Conservation (phyloP, 2,113 vertebrate genomes). For the Callionymus lyra region DNA sequence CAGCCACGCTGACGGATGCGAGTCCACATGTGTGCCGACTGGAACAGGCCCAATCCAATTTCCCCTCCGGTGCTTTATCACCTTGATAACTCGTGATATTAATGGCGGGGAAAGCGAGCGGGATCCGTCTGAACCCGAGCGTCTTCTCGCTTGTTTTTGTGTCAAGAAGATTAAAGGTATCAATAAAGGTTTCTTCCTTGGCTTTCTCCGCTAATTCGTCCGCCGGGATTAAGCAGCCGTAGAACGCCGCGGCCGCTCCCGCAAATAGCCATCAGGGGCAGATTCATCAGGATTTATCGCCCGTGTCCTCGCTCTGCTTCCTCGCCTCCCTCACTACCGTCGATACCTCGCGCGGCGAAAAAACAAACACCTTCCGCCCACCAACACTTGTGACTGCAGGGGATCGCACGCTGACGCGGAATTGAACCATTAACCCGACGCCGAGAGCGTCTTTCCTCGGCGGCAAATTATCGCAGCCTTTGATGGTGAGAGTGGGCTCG, state of each 20-base stretch:
- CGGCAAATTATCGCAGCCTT: slow-evolving; percentile 28
- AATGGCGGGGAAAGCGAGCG: slow-evolving; percentile 6
- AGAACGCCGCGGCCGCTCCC: slow-evolving; percentile 3
- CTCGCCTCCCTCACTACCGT: neutral
- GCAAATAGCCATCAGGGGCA: slow-evolving; percentile 2
- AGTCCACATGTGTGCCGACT: slow-evolving; percentile 12
- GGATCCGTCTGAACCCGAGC: slow-evolving; percentile 5
- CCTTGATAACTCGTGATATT: slow-evolving; percentile 35
- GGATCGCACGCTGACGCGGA: slow-evolving; percentile 12
- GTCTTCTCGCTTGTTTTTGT: slow-evolving; percentile 18
- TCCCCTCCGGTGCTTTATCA: slow-evolving; percentile 30
- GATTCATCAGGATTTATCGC: slow-evolving; percentile 15
- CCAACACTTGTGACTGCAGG: slow-evolving; percentile 14
- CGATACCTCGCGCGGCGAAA: slow-evolving; percentile 10
- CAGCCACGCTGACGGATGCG: slow-evolving; percentile 24
- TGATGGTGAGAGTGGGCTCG: too few relatives aligned
- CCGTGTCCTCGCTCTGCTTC: neutral
- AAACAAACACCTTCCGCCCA: slow-evolving; percentile 15
- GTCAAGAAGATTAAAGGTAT: slow-evolving; percentile 22
- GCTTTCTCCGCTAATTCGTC: slow-evolving; percentile 8
- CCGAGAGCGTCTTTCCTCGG: slow-evolving; percentile 17
- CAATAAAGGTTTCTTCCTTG: slow-evolving; percentile 23
- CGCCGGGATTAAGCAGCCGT: slow-evolving; percentile 23
- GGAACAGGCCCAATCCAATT: slow-evolving; percentile 35
- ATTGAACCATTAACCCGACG: slow-evolving; percentile 26